Evolutionary conservation across 2,888 invertebrate genomes (phyloP), one percentile per base, ranked within the genome.

Genomic region (Morpho achilles): DNA sequence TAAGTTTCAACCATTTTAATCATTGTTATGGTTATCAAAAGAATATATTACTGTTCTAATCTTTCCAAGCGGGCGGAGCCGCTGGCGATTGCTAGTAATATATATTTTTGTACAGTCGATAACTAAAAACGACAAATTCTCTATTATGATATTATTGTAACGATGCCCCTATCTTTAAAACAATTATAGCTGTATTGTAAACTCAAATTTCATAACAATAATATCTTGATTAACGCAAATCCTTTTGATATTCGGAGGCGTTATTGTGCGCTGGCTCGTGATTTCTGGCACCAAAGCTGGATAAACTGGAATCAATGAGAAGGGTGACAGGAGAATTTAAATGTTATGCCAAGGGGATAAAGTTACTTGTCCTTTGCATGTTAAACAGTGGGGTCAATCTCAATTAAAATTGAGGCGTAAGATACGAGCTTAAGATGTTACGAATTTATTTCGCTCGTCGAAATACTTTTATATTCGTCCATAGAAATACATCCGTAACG

Each of bases 291-390:
- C 68, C 67, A 67, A 69, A 67, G 68, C 68, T 72, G 82, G 82
- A 84, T 86, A 75, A 82, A 73, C 71, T 69, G 59, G 66, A 66
- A 69, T 69, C 63, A 63, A 82, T 80, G 79, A 75, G 73, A 73
- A 74, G 72, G 68, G 53, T 46, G 54, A 16, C 48, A 67, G 41
- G 63, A 67, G 51, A 81, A 68, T 72, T 60, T 76, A 56, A 62
- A 63, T 75, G 59, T 66, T 79, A 69, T 69, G 10, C 3, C 56
- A 9, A 60, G 41, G 60, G 4, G 8, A 59, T 66, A 74, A 61
- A 63, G 69, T 69, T 50, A 59, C 66, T 52, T 66, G 63, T 67
- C 41, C 55, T 53, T 60, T 60, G 62, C 64, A 54, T 65, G 56
- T 66, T 56, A 60, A 61, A 58, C 61, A 56, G 61, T 63, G 53